Evolutionary conservation across 2,888 invertebrate genomes (phyloP).

Genomic region (Lapara coniferarum): DNA sequence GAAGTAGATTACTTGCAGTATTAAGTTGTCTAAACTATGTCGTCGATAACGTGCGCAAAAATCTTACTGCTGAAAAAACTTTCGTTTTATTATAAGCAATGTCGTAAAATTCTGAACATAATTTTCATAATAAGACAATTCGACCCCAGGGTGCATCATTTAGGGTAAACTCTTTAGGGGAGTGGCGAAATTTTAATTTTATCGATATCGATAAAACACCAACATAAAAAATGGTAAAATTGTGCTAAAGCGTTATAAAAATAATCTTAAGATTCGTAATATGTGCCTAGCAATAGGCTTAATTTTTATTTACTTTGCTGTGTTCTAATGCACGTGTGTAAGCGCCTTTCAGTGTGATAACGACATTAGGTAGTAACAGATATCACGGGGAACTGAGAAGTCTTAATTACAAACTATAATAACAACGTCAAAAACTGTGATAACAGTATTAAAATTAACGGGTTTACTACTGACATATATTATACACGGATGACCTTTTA

Average conservation of each 20-base stretch:
- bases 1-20: background rate
- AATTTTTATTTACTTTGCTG: no score
- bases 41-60: constrained; percentile 2
- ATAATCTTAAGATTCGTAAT: background rate
- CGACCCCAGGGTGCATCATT: constrained; percentile 62
- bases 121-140: constrained; percentile 65
- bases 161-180: constrained; percentile 49
- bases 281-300: no score
- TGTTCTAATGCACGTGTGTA: background rate
- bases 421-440: constrained; percentile 11
- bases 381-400: background rate
- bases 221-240: background rate
- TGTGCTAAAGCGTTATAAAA: background rate
- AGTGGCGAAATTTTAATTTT: background rate
- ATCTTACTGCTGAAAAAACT: constrained; percentile 15
- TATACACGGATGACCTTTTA: constrained; percentile 19
- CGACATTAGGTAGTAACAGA: background rate
- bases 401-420: constrained; percentile 19
- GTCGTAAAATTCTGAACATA: constrained; percentile 52
- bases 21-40: constrained; percentile 1
- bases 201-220: background rate
- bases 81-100: constrained; percentile 40
- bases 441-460: constrained; percentile 21
- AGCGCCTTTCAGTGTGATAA: background rate
- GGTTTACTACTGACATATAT: constrained; percentile 21